phyloP scores from a whole-genome alignment of 2,797 vertebrate genomes.

The Gambusia yucatana region DNA sequence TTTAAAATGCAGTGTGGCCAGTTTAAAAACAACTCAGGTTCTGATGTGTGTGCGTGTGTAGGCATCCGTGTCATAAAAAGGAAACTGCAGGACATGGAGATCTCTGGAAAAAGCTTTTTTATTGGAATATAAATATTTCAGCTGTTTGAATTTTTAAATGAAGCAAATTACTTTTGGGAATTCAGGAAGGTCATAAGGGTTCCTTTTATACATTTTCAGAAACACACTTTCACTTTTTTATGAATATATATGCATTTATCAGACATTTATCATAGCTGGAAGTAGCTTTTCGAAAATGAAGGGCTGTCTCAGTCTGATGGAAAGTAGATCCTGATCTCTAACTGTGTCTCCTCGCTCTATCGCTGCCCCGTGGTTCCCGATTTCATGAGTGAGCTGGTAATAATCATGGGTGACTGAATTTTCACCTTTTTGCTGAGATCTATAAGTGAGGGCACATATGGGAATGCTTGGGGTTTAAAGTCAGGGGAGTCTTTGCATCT shows the following conservation, averaged over 20 bases:
- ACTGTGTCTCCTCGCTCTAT: conserved; percentile 38
- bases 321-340: conserved; percentile 37
- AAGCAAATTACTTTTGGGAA: conserved; percentile 11
- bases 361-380: conserved; percentile 62
- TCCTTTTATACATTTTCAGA: conserved; percentile 12
- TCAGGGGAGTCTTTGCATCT: conserved; percentile 47
- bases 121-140: conserved; percentile 52
- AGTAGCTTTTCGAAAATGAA: conserved; percentile 6
- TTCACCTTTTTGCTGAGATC: conserved; percentile 76
- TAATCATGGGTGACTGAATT: conserved; percentile 81
- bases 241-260: conserved; percentile 2
- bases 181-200: conserved; percentile 1
- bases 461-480: conserved; percentile 64
- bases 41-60: conserved; percentile 50
- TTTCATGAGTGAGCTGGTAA: conserved; percentile 83
- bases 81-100: conserved; percentile 35
- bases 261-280: conserved; percentile 14
- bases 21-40: conserved; percentile 19
- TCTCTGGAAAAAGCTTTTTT: conserved; percentile 26
- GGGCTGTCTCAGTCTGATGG: conserved; percentile 11
- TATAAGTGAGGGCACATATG: conserved; percentile 60
- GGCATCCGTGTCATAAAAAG: conserved; percentile 28
- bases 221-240: neutral
- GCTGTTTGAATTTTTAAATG: conserved; percentile 35
- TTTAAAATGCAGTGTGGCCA: conserved; percentile 4